phyloP scores from a whole-genome alignment of 1,140 invertebrate species.

The Nephotettix cincticeps region DNA sequence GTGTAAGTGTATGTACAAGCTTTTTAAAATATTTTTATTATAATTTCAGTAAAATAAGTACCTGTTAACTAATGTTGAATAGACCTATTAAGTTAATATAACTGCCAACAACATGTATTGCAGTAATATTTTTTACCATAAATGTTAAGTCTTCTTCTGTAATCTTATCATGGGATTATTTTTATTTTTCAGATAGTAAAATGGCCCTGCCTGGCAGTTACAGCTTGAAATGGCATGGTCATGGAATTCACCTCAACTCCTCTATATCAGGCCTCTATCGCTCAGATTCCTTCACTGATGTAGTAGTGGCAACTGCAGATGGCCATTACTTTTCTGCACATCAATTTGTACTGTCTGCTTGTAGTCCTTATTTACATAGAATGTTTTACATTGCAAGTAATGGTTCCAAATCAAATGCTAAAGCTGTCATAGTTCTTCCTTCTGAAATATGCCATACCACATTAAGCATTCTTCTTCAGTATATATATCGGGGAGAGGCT shows the following conservation, averaged over 20 bases:
- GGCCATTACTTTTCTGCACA: conserved; percentile 80
- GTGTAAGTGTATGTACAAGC: no score
- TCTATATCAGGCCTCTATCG: conserved; percentile 75
- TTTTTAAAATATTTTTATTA: no score
- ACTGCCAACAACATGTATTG: no score
- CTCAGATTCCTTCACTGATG: conserved; percentile 81
- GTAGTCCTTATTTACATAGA: conserved; percentile 61
- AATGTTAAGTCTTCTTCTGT: no score
- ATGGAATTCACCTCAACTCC: conserved; percentile 73
- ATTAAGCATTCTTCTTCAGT: conserved; percentile 77
- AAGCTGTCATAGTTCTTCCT: conserved; percentile 74
- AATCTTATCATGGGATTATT: no score
- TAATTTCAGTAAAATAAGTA: no score
- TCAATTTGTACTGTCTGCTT: conserved; percentile 82
- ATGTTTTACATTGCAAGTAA: conserved; percentile 55
- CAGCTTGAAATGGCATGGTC: conserved; percentile 84
- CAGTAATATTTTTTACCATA: no score
- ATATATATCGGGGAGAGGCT: conserved; percentile 84
- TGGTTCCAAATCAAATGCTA: conserved; percentile 55
- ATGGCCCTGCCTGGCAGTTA: conserved; percentile 64
- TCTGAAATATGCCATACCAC: conserved; percentile 76
- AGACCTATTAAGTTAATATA: no score
- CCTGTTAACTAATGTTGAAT: no score
- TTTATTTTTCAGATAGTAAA: neutral
- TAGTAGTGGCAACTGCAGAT: conserved; percentile 76